Percentiles rank a stretch among this genome's conserved stretches.
Evolutionary conservation across 2,888 invertebrate species (phyloP).

Genomic region (Laothoe populi): DNA sequence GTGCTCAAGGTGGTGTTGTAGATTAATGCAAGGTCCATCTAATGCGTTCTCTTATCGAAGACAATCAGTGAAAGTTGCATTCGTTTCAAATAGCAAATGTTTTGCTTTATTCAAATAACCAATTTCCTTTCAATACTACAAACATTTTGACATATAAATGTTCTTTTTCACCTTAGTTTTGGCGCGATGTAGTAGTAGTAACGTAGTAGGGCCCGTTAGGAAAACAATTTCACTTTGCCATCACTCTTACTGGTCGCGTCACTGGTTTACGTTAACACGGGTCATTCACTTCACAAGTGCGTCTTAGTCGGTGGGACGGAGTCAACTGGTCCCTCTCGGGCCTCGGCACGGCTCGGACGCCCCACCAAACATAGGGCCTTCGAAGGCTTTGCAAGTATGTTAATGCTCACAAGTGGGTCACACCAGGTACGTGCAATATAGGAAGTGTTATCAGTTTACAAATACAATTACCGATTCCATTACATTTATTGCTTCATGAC

Average conservation of each 20-base stretch:
- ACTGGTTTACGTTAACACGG: slow-evolving; percentile 48
- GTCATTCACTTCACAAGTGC: slow-evolving; percentile 58
- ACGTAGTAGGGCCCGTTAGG: slow-evolving; percentile 30
- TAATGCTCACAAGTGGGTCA: slow-evolving; percentile 52
- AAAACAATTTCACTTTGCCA: slow-evolving; percentile 70
- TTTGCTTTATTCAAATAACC: slow-evolving; percentile 32
- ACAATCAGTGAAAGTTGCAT: slow-evolving; percentile 67
- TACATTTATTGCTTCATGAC: slow-evolving; percentile 6
- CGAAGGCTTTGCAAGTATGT: slow-evolving; percentile 54
- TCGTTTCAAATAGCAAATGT: slow-evolving; percentile 33
- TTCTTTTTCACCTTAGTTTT: slow-evolving; percentile 29
- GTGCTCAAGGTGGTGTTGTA: slow-evolving; percentile 64
- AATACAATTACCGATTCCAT: background rate
- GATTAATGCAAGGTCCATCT: slow-evolving; percentile 70
- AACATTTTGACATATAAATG: slow-evolving; percentile 32
- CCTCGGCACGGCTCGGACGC: slow-evolving; percentile 48
- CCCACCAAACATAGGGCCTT: slow-evolving; percentile 59
- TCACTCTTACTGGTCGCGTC: slow-evolving; percentile 65
- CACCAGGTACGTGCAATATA: slow-evolving; percentile 37
- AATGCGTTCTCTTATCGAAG: slow-evolving; percentile 66
- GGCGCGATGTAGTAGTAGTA: slow-evolving; percentile 32
- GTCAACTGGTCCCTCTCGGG: slow-evolving; percentile 64
- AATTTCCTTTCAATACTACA: slow-evolving; percentile 28
- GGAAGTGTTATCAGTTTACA: slow-evolving; percentile 32
- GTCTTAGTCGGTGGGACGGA: slow-evolving; percentile 50